A percentile compares a stretch with the other conserved stretches of the same genome.
Conservation (phyloP, 2,797 vertebrate species). For the Protonibea diacanthus region DNA sequence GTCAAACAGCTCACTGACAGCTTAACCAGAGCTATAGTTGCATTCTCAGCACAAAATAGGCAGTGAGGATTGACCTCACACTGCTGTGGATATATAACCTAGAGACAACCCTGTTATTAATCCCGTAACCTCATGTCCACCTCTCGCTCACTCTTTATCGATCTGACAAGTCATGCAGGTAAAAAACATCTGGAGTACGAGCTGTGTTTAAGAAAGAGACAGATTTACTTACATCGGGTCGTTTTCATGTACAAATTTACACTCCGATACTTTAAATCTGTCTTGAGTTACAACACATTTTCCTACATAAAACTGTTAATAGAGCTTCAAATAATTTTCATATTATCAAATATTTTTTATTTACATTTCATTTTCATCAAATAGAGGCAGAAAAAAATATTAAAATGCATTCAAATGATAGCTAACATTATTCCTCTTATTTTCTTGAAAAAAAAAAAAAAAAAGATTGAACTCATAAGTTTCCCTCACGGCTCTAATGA, state of each 20-base stretch:
- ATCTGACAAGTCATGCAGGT: slow-evolving; percentile 29
- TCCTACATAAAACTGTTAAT: neutral
- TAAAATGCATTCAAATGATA: neutral
- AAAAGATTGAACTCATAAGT: neutral
- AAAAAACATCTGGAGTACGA: neutral
- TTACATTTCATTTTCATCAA: neutral
- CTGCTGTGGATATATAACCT: slow-evolving; percentile 8
- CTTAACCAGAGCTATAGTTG: slow-evolving; percentile 5
- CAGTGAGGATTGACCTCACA: slow-evolving; percentile 29
- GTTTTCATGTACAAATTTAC: neutral
- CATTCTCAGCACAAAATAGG: slow-evolving; percentile 37
- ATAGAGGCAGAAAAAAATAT: neutral
- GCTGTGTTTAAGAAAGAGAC: neutral
- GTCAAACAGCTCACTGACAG: slow-evolving; percentile 9
- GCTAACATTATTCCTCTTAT: slow-evolving; percentile 6
- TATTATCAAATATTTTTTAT: slow-evolving; percentile 3
- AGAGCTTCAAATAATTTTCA: neutral
- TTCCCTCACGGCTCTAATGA: neutral
- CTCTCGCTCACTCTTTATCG: slow-evolving; percentile 6
- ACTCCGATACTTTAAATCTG: too few relatives aligned
- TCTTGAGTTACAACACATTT: neutral
- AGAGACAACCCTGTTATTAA: slow-evolving; percentile 31
- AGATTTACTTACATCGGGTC: neutral
- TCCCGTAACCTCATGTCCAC: slow-evolving; percentile 19
- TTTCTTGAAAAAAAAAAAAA: neutral